phyloP scores from a whole-genome alignment of 2,888 invertebrate species.

The Eupithecia vulgata region DNA sequence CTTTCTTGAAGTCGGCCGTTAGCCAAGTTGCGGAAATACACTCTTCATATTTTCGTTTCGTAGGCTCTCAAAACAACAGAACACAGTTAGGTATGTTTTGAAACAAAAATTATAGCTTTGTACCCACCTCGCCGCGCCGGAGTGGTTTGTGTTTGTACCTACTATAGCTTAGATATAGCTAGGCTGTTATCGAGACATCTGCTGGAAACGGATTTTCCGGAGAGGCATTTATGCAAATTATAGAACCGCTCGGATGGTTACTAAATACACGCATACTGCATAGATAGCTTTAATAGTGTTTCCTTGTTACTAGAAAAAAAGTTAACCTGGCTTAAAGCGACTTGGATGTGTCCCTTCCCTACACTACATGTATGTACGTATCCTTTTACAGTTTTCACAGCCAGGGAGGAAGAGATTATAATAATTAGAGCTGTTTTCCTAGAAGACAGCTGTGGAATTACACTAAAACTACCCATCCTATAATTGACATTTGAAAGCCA shows the following conservation, averaged over 20 bases:
- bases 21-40: neutral
- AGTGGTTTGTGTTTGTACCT: neutral
- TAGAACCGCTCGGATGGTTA: conserved; percentile 41
- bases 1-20: neutral
- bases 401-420: neutral
- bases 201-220: conserved; percentile 53
- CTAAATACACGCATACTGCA: conserved; percentile 56
- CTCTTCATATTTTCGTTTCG: neutral
- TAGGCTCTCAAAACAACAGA: neutral
- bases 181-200: conserved; percentile 41
- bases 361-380: neutral
- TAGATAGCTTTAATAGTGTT: conserved; percentile 16
- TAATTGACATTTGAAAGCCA: no score
- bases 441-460: no score
- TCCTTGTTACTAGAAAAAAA: neutral
- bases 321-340: conserved; percentile 1
- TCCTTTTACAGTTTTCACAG: neutral
- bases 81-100: neutral
- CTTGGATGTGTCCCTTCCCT: neutral
- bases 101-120: neutral
- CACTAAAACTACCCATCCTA: no score
- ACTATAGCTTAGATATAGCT: neutral
- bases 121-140: no score
- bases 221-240: conserved; percentile 53
- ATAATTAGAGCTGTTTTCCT: no score